These are phyloP conservation scores for Thysanoteuthis rhombus DNA, from an alignment of 2,888 invertebrate genomes.

Conservation along the genomic window DNA sequence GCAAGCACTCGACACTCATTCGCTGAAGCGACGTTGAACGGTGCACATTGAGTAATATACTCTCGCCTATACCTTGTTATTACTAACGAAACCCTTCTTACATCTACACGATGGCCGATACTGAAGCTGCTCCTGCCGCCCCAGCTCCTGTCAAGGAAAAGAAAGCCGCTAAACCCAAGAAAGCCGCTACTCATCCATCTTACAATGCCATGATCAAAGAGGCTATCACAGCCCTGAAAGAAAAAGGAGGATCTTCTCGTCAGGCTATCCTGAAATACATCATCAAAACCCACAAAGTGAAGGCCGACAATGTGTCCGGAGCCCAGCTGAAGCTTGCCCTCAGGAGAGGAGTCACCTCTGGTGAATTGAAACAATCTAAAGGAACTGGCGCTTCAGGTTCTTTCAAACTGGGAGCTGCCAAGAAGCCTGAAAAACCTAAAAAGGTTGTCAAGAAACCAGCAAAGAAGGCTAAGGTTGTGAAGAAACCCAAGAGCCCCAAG, in stretches of 20 bases:
- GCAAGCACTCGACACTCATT: neutral
- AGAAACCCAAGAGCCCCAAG: neutral
- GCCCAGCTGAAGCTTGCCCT: slow-evolving; percentile 57
- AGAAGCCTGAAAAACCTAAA: slow-evolving; percentile 33
- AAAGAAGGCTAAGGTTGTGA: slow-evolving; percentile 28
- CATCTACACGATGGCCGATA: slow-evolving; percentile 38
- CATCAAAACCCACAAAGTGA: slow-evolving; percentile 60
- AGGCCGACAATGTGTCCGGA: slow-evolving; percentile 44
- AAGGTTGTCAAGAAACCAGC: slow-evolving; percentile 31
- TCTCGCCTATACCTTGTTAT: neutral
- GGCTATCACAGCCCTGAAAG: slow-evolving; percentile 62
- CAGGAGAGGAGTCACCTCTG: slow-evolving; percentile 52
- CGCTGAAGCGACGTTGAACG: neutral
- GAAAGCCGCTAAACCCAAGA: slow-evolving; percentile 51
- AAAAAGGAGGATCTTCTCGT: slow-evolving; percentile 62
- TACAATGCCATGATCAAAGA: slow-evolving; percentile 63
- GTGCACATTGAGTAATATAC: neutral
- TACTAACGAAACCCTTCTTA: neutral
- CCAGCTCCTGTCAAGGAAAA: neutral
- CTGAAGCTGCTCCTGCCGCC: slow-evolving; percentile 26
- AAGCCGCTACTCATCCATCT: slow-evolving; percentile 58
- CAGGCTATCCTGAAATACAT: slow-evolving; percentile 66
- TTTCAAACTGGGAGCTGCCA: slow-evolving; percentile 38
- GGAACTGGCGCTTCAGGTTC: slow-evolving; percentile 44
- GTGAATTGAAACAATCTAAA: slow-evolving; percentile 52